These are phyloP conservation scores for Neofelis nebulosa DNA, from an alignment of 2,113 vertebrate species.

Conservation along the genomic window DNA sequence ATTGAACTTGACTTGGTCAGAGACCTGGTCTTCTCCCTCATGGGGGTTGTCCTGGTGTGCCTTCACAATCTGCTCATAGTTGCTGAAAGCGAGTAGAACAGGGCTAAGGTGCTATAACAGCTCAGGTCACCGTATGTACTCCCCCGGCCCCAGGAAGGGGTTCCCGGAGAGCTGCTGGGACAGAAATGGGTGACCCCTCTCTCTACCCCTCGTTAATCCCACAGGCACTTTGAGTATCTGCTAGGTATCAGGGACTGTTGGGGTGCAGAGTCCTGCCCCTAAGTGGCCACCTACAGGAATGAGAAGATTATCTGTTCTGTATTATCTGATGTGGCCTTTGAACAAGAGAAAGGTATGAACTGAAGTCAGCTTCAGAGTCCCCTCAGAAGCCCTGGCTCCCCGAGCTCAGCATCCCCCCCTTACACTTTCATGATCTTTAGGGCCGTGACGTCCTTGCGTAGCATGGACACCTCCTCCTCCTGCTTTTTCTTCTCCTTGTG, in stretches of 20 bases:
- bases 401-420: conserved; percentile 69
- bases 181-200: not conserved
- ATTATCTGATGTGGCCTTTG: not conserved
- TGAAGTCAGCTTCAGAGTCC: not conserved
- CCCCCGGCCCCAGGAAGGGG: not conserved
- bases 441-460: conserved; percentile 97
- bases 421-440: conserved; percentile 99
- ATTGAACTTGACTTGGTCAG: conserved; percentile 97
- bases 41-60: conserved; percentile 96
- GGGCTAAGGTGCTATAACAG: not conserved
- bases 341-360: not conserved
- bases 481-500: conserved; percentile 99
- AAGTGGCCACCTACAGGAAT: not conserved
- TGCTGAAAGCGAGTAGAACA: conserved; percentile 85
- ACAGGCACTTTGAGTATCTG: not conserved
- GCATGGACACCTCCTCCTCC: conserved; percentile 95
- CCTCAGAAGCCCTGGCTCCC: not conserved
- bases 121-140: not conserved
- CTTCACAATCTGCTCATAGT: conserved; percentile 99
- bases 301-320: not conserved
- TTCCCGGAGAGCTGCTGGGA: not conserved
- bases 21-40: conserved; percentile 94
- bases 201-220: not conserved
- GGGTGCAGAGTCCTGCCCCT: not conserved
- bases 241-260: too few species aligned